Evolutionary conservation across 1,140 invertebrate species (phyloP), one percentile per base, ranked within the genome.

Genomic region (Hypsibius dujardini): DNA sequence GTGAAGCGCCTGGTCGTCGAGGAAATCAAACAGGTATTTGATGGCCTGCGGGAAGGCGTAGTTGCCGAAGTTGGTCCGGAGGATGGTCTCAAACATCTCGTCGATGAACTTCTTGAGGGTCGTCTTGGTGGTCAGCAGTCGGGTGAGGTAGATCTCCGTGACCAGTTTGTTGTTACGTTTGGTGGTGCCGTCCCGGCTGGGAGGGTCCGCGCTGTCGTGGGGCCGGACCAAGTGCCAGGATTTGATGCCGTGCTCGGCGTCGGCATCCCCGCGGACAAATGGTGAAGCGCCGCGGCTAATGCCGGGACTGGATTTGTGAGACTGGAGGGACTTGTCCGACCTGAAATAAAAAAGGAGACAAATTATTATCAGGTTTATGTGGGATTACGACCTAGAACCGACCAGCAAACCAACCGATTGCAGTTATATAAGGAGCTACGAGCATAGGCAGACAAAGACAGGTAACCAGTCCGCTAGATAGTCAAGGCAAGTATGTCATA

Each of bases 21-120:
- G 84, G 80, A 98, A 99, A 82, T 99, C 96, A 82, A 98, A 99
- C 93, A 99, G 97, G 79, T 98, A 98, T 81, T 99, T 99, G 76
- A 98, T 98, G 74, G 95, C 95, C 71, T 97, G 84, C 59, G 95
- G 95, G 74, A 99, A 80, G 56, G 91, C 92, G 69, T 89, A 91
- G 69, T 92, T 91, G 75, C 93, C 84, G 79, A 96, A 92, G 70
- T 91, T 90, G 70, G 92, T 98, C 77, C 92, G 95, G 81, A 98
- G 98, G 77, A 98, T 98, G 74, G 93, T 95, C 80, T 98, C 94
- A 80, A 98, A 97, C 28, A 98, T 83, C 81, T 98, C 95, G 80
- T 98, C 95, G 42, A 99, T 95, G 82, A 97, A 99, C 80, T 96
- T 95, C 80, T 98, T 94, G 72, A 98, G 81, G 1, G 94, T 97